Evolutionary conservation across 2,113 vertebrate genomes (phyloP).

Genomic region (Pseudonaja textilis): DNA sequence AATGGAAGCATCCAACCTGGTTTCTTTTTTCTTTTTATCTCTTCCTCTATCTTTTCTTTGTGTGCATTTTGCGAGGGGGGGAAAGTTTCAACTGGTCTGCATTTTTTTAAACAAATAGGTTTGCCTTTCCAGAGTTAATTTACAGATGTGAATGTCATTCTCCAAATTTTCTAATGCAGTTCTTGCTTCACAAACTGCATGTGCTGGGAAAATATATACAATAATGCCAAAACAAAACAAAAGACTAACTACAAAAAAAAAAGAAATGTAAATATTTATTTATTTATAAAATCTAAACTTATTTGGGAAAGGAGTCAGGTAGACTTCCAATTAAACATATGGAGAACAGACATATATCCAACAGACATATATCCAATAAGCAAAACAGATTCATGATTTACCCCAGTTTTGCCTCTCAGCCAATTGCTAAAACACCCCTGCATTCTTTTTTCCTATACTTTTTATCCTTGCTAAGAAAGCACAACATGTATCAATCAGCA

Average conservation of each 20-base stretch:
- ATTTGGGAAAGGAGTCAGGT: not conserved
- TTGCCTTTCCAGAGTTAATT: not conserved
- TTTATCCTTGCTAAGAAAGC: not conserved
- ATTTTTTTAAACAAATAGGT: not conserved
- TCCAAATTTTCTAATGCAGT: not conserved
- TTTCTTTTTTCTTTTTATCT: not conserved
- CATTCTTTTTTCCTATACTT: not conserved
- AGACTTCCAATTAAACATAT: not conserved
- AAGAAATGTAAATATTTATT: not conserved
- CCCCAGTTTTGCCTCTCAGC: not conserved
- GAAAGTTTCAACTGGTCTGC: not conserved
- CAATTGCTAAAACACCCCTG: not conserved
- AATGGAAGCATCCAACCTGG: not conserved
- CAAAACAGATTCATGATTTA: not conserved
- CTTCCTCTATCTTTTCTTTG: not conserved
- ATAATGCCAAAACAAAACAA: not conserved
- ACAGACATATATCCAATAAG: not conserved
- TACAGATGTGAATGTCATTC: not conserved
- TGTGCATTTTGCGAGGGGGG: not conserved
- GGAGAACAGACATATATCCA: not conserved
- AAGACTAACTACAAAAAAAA: not conserved
- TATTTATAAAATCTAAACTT: not conserved
- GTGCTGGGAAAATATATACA: not conserved
- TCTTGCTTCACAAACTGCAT: not conserved
- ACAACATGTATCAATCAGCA: not conserved